Percentiles rank a stretch among this genome's conserved stretches.
phyloP scores from a whole-genome alignment of 2,113 vertebrate genomes.

The Archilochus colubris region DNA sequence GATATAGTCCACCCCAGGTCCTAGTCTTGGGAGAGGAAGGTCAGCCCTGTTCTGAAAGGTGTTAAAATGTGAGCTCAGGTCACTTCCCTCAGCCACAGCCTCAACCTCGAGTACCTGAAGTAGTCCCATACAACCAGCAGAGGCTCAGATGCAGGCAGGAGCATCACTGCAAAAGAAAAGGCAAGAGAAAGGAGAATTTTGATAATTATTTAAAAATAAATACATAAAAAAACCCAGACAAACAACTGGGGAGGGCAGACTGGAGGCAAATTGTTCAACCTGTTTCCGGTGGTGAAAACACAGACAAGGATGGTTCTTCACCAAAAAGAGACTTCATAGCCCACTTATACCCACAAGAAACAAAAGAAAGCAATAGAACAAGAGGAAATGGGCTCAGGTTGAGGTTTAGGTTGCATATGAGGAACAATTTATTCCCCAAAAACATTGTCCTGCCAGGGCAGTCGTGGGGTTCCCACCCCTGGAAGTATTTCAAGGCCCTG shows the following conservation, averaged over 20 bases:
- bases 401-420: too few species aligned
- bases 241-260: neutral
- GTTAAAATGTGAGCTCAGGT: rapidly evolving
- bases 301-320: neutral
- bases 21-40: neutral
- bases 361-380: neutral
- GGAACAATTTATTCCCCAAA: too few species aligned
- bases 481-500: too few species aligned
- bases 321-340: neutral
- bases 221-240: neutral
- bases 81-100: rapidly evolving
- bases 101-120: neutral
- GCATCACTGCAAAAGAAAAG: rapidly evolving
- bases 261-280: neutral
- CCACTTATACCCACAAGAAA: neutral
- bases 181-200: neutral
- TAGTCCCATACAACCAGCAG: rapidly evolving
- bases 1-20: neutral
- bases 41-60: neutral
- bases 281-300: neutral
- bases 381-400: too few species aligned
- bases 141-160: neutral
- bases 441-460: too few species aligned
- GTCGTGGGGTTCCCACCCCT: too few species aligned
- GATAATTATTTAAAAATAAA: too few species aligned